Percentiles rank a stretch among this genome's conserved stretches.
These are phyloP conservation scores for Lordiphosa mommai DNA, from an alignment of 1,140 invertebrate genomes.

Conservation along the genomic window DNA sequence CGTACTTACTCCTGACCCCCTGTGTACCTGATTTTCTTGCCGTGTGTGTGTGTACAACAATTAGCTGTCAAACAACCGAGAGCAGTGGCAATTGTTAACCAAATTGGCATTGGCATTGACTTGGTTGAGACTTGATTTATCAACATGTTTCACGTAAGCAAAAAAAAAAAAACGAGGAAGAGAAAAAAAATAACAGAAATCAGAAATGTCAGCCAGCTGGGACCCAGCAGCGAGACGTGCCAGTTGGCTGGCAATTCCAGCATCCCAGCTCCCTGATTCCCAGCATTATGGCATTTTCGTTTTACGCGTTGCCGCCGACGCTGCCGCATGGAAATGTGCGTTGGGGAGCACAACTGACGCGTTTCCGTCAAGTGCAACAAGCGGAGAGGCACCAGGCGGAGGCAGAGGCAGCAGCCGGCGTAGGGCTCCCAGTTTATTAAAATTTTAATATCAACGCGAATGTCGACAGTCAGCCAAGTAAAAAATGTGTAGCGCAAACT, in stretches of 20 bases:
- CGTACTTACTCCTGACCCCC: too few relatives aligned
- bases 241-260: constrained; percentile 9
- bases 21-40: not conserved
- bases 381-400: constrained; percentile 25
- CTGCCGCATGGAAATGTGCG: constrained; percentile 67
- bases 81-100: constrained; percentile 62
- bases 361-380: constrained; percentile 76
- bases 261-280: constrained; percentile 3
- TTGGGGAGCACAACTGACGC: constrained; percentile 62
- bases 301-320: constrained; percentile 56
- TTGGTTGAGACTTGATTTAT: constrained; percentile 74
- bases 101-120: constrained; percentile 75
- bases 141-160: constrained; percentile 62
- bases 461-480: constrained; percentile 67
- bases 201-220: constrained; percentile 61
- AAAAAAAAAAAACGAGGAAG: constrained; percentile 1
- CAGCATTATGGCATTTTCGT: constrained; percentile 68
- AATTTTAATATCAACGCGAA: constrained; percentile 76
- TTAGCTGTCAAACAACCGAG: constrained; percentile 51
- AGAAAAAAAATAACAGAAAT: constrained; percentile 42
- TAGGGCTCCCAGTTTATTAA: constrained; percentile 61
- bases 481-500: constrained; percentile 66
- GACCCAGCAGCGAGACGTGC: constrained; percentile 19
- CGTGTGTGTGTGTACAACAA: constrained; percentile 28
- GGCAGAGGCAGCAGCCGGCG: constrained; percentile 5